Evolutionary conservation across 2,113 vertebrate genomes (phyloP), one percentile per base, ranked within the genome.

Genomic region (Oncorhynchus kisutch): DNA sequence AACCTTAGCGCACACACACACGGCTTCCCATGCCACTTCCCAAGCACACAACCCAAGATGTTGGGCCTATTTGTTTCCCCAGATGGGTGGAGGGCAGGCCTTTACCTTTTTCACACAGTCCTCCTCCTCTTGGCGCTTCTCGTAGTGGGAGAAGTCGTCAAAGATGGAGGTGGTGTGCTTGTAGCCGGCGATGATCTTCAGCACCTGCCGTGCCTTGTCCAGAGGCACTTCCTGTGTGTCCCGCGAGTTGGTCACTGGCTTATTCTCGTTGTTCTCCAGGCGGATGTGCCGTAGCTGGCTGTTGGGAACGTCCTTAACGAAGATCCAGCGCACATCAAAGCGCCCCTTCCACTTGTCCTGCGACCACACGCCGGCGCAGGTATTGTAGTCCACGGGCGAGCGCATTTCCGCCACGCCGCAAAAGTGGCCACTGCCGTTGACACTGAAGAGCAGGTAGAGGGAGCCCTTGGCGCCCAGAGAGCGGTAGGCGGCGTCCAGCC

Each of bases 101-200:
- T 70, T 92, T 98, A 99, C 98, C 98, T 99, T 99, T 95, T 97
- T 99, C 90, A 98, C 96, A 94, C 95, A 95, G 90, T 99, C 97
- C 91, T 99, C 98, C 91, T 99, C 98, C 90, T 99, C 98, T 88
- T 99, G 97, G 88, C 98, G 96, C 94, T 99, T 99, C 96, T 99
- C 98, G 86, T 99, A 99, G 94, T 99, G 98, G 90, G 98, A 97
- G 94, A 99, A 99, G 95, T 99, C 98, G 92, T 99, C 98, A 39
- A 99, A 99, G 95, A 99, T 99, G 88, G 98, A 99, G 93, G 98
- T 99, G 95, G 97, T 98, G 94, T 99, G 98, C 94, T 99, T 99
- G 94, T 99, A 99, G 91, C 95, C 95, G 86, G 98, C 96, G 93
- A 99, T 99, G 94, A 99, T 99, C 96, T 99, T 98, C 88, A 99